Evolutionary conservation across 2,888 invertebrate species (phyloP).

Genomic region (Oxyteleia sp.): DNA sequence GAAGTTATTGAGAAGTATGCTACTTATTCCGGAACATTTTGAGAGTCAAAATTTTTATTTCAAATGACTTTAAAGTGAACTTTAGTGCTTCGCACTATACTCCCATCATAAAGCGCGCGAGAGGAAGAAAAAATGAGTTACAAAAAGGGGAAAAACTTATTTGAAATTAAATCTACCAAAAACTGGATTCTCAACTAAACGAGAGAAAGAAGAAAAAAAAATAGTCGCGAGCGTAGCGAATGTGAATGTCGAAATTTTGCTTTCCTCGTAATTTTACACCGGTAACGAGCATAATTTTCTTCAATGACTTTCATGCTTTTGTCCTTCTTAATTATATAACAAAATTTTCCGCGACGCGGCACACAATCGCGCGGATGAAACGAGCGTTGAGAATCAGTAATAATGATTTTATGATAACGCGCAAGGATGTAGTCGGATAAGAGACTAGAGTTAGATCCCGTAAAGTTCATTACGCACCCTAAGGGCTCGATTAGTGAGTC

Average conservation of each 20-base stretch:
- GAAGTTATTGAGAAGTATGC: constrained; percentile 52
- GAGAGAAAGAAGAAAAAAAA: constrained; percentile 31
- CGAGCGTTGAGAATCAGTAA: constrained; percentile 67
- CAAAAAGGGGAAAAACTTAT: constrained; percentile 29
- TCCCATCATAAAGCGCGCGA: constrained; percentile 21
- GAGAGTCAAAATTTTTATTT: constrained; percentile 54
- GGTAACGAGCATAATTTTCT: constrained; percentile 53
- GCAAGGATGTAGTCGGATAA: constrained; percentile 59
- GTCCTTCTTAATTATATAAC: constrained; percentile 53
- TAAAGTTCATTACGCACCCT: constrained; percentile 73
- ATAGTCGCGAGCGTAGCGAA: constrained; percentile 5
- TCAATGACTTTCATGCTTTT: constrained; percentile 43
- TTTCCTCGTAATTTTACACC: constrained; percentile 36
- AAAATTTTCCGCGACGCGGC: constrained; percentile 61
- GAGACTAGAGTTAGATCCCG: constrained; percentile 65
- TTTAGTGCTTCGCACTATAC: constrained; percentile 39
- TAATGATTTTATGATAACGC: constrained; percentile 72
- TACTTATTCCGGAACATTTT: constrained; percentile 49
- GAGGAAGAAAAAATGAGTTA: constrained; percentile 12
- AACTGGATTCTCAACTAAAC: constrained; percentile 24
- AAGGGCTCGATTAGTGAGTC: constrained; percentile 73
- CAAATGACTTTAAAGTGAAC: constrained; percentile 44
- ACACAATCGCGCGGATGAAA: constrained; percentile 57
- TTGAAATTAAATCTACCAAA: constrained; percentile 59
- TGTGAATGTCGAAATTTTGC: constrained; percentile 32